A percentile compares a stretch with the other conserved stretches of the same genome.
Evolutionary conservation across 2,797 vertebrate genomes (phyloP).

Genomic region (Knipowitschia caucasica): DNA sequence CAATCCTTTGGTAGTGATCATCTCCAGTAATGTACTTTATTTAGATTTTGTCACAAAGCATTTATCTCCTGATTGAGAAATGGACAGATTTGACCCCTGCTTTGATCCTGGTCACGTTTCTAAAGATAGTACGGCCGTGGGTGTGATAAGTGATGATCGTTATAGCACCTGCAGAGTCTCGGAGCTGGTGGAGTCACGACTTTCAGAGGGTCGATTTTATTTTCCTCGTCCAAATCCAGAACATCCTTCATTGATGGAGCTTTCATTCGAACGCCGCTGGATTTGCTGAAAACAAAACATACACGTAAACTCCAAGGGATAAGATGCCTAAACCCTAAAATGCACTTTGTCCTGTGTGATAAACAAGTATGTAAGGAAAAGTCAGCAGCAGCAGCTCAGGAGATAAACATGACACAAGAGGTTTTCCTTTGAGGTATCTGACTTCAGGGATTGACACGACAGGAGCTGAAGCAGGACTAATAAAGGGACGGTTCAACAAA

Average conservation of each 20-base stretch:
- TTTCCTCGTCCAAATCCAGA: slow-evolving; percentile 67
- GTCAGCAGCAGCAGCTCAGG: not conserved
- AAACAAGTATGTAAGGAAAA: too few relatives aligned
- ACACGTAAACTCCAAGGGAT: not conserved
- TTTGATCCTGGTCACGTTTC: too few relatives aligned
- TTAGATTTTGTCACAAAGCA: too few relatives aligned
- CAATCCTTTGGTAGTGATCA: too few relatives aligned
- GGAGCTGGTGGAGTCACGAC: slow-evolving; percentile 54
- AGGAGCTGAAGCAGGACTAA: slow-evolving; percentile 2
- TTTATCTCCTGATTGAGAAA: too few relatives aligned
- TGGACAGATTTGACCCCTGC: too few relatives aligned
- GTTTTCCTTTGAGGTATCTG: slow-evolving; percentile 1
- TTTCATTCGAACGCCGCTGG: slow-evolving; percentile 79
- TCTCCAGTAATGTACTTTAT: too few relatives aligned
- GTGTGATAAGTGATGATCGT: not conserved
- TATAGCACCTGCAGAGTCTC: slow-evolving; percentile 48
- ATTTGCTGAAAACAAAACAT: slow-evolving; percentile 49
- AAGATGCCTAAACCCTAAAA: too few relatives aligned
- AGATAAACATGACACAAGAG: not conserved
- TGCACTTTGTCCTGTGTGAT: too few relatives aligned
- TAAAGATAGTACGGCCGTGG: too few relatives aligned
- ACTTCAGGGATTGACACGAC: not conserved
- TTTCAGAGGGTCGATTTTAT: slow-evolving; percentile 29
- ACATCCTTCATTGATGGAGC: slow-evolving; percentile 75
- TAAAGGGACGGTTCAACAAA: slow-evolving; percentile 8